Base-by-base conservation (phyloP, 2,888 invertebrate genomes). In the Lasiommata megera region DNA sequence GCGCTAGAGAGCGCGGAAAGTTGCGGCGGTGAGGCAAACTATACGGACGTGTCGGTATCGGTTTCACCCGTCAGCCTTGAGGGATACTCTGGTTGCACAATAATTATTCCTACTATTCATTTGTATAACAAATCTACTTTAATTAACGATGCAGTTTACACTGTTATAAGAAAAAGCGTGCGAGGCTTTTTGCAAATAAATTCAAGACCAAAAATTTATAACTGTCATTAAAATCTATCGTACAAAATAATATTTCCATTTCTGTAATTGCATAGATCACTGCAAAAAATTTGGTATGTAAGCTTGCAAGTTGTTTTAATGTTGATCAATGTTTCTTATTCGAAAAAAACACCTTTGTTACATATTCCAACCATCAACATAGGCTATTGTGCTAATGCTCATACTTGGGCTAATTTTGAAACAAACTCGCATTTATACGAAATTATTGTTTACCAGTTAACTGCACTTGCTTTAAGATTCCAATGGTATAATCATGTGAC, bases 271-370 rank as follows among this genome's bases (percentile, higher is more conserved):
- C 23, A 23, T 43, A 31, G 46, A 29, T 46, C 29, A 44, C 44
- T 43, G 9, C 9, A 23, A 23, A 8, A 6, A 12, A 3, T 14
- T 29, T 46, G 28, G 18, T n/a, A 16, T 41, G 16, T 17, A 48
- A 38, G 31, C 18, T 23, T 55, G 12, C 47, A 28, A 5, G 9
- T 47, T 40, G 29, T 12, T 47, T n/a, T 47, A 38, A 50, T 36
- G 34, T 37, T 28, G 38, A 46, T 41, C 18, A 17, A 37, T 48
- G 12, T 43, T 60, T 37, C 41, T 48, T 51, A 48, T 84, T 86
- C 84, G 82, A 83, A 81, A 84, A 86, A 84, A 86, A 85, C 82
- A 80, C 60, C 62, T 71, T 73, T 84, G 84, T 88, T 86, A 74
- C 82, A 70, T 65, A 76, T 69, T 71, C 68, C 69, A 69, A 77